Conservation (phyloP, 1,140 invertebrate species). For the Manduca sexta region DNA sequence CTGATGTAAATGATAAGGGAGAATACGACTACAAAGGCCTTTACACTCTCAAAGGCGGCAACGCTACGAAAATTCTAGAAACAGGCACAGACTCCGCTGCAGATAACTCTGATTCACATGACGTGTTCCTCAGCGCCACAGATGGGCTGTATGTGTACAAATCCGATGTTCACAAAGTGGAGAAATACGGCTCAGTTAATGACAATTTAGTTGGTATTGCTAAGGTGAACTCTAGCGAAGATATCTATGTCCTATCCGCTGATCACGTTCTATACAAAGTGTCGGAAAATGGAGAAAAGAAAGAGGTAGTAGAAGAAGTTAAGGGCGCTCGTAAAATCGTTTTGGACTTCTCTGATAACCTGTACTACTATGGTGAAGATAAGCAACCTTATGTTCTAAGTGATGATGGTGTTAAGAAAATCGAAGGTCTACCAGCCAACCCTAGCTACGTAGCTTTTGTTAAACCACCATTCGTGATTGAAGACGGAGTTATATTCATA, state of each 20-base stretch:
- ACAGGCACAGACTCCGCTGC: constrained; percentile 38
- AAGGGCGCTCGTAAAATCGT: constrained; percentile 35
- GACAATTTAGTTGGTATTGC: constrained; percentile 43
- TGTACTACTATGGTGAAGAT: constrained; percentile 40
- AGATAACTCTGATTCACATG: constrained; percentile 28
- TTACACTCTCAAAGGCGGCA: constrained; percentile 21
- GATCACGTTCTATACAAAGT: constrained; percentile 41
- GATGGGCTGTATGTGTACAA: constrained; percentile 49
- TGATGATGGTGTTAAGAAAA: constrained; percentile 24
- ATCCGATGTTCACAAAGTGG: constrained; percentile 18
- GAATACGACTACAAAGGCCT: constrained; percentile 32
- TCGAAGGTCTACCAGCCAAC: constrained; percentile 29
- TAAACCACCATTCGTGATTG: constrained; percentile 34
- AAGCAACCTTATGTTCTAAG: constrained; percentile 31
- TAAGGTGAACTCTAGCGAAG: constrained; percentile 27
- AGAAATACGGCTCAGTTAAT: constrained; percentile 44
- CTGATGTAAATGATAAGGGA: constrained; percentile 26
- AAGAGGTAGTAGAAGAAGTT: constrained; percentile 33
- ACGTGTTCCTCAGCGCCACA: constrained; percentile 35
- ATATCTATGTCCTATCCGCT: constrained; percentile 42
- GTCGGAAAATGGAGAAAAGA: constrained; percentile 35
- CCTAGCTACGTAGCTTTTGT: constrained; percentile 21
- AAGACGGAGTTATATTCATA: constrained; percentile 27
- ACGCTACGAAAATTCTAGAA: constrained; percentile 33
- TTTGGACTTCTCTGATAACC: constrained; percentile 36